phyloP scores from a whole-genome alignment of 2,113 vertebrate genomes.

The Chlorodrepanis virens region DNA sequence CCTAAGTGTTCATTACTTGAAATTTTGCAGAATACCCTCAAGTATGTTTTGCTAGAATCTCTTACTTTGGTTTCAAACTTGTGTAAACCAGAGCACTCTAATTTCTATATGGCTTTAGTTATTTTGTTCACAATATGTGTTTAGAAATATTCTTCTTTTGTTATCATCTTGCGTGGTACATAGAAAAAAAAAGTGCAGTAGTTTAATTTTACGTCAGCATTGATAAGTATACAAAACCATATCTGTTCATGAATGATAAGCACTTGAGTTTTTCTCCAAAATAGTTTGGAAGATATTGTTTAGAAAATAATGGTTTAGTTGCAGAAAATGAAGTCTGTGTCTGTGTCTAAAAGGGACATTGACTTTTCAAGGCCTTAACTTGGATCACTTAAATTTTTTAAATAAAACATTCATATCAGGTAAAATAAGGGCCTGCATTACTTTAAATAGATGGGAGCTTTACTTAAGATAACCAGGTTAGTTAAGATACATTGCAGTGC shows the following conservation, averaged over 20 bases:
- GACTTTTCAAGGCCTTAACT: not conserved
- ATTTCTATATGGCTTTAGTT: not conserved
- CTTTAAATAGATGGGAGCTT: not conserved
- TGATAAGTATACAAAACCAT: not conserved
- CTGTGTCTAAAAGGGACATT: not conserved
- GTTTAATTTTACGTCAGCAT: not conserved
- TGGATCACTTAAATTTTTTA: not conserved
- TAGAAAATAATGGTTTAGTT: not conserved
- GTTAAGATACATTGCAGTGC: not conserved
- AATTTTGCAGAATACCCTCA: not conserved
- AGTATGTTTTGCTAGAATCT: not conserved
- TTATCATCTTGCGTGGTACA: not conserved
- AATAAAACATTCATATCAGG: not conserved
- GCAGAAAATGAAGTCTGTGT: not conserved
- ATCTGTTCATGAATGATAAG: not conserved
- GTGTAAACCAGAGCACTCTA: not conserved
- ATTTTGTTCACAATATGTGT: not conserved
- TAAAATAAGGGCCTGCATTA: not conserved
- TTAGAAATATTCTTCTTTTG: not conserved
- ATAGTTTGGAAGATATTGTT: not conserved
- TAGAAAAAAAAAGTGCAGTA: not conserved
- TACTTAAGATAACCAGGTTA: not conserved
- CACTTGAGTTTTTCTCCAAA: conserved; percentile 9
- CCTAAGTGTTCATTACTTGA: not conserved
- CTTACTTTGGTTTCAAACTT: not conserved